Evolutionary conservation across 2,888 invertebrate species (phyloP).

Genomic region (Apodemia hepburni): DNA sequence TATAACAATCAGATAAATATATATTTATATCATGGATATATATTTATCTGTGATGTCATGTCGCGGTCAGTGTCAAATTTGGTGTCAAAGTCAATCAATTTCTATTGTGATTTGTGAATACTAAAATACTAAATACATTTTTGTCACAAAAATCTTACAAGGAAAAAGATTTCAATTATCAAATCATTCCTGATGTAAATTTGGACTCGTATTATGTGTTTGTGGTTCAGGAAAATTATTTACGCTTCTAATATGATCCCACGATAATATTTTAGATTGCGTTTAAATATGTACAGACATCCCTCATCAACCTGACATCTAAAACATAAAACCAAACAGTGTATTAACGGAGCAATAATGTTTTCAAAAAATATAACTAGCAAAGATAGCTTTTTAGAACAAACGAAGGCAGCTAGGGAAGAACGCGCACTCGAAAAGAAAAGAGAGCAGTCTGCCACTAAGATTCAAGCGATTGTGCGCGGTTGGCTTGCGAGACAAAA

Average conservation of each 20-base stretch:
- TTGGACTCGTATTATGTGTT: neutral
- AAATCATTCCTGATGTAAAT: constrained; percentile 2
- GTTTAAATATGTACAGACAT: constrained; percentile 40
- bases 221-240: neutral
- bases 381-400: constrained; percentile 91
- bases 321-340: constrained; percentile 48
- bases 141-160: neutral
- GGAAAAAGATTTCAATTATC: neutral
- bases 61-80: neutral
- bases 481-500: constrained; percentile 86
- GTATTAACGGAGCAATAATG: constrained; percentile 44
- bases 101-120: constrained; percentile 8
- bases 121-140: neutral
- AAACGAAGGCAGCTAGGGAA: constrained; percentile 94
- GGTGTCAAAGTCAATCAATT: constrained; percentile 8
- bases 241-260: neutral
- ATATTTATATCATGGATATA: too few species aligned
- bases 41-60: neutral
- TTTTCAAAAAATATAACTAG: constrained; percentile 73
- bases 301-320: constrained; percentile 41
- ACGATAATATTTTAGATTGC: constrained; percentile 23
- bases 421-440: constrained; percentile 93
- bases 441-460: constrained; percentile 86
- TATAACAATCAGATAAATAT: too few species aligned
- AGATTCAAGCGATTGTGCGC: constrained; percentile 87